Evolutionary conservation across 2,113 vertebrate species (phyloP), one percentile per base, ranked within the genome.

Genomic region (Sterna hirundo): DNA sequence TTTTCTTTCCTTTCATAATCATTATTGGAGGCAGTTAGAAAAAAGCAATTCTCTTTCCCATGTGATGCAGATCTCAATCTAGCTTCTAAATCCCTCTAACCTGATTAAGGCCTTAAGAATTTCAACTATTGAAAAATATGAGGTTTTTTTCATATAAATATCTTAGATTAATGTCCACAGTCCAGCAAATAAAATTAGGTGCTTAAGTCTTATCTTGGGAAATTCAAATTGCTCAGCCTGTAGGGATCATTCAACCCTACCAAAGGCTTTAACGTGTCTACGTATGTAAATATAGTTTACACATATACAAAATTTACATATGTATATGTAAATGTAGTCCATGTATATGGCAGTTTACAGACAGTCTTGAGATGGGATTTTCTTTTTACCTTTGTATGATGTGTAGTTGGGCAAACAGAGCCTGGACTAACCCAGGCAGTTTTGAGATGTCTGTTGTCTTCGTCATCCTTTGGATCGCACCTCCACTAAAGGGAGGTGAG

Each of bases 51-150:
- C 64, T 92, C 1, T 90, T 90, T 83, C 70, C 78, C 1, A 10
- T 65, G 71, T 70, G 78, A 66, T 69, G 68, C 74, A 70, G 84
- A 91, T 93, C 74, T 90, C 84, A 62, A 60, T 90, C 87, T 93
- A 60, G 77, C 46, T 90, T 85, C 89, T 88, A 88, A 96, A 93
- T 93, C 94, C 68, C 51, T 88, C 55, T 94, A 96, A 96, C 75
- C 64, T 71, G 89, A 94, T 91, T 94, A 91, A 88, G 47, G 89
- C 70, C 55, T 71, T 74, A 91, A 87, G 60, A 85, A 80, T 86
- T 93, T 79, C 54, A 65, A 11, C 57, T 66, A 55, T 76, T 94
- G 90, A 72, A 85, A 88, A 96, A 80, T 23, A 38, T 0, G 7
- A 49, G 13, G 13, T 2, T 9, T 12, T 52, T 92, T 83, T 71